Base-by-base conservation (phyloP, 2,888 invertebrate species). In the Caenorhabditis sinica region DNA sequence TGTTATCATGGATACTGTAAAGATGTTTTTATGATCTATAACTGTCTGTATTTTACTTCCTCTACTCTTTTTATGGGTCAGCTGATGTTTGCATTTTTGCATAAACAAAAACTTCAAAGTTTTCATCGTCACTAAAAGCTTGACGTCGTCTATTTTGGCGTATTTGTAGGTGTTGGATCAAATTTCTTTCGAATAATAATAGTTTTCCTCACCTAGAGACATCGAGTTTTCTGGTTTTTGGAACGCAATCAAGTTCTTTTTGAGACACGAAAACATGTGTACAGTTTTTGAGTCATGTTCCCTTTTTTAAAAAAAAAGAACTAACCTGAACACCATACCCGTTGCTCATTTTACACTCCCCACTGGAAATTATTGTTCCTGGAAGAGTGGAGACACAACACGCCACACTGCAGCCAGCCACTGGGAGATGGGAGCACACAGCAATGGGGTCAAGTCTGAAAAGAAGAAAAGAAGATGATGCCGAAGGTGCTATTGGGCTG, bases 251-350 rank as follows among this genome's bases (percentile, higher is more conserved):
- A 43, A 28, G 45, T 65, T 65, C 43, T 45, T 28, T n/a, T 43
- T 25, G 13, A 17, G 17, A 6, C 11, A 6, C 33, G 40, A 69
- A 69, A 69, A 53, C 56, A 58, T 72, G 72, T 49, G 30, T 43
- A 58, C 30, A 53, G 20, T 28, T 49, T 28, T 30, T 69, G 69
- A 69, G 56, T 56, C 33, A 71, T 36, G 13, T 53, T 25, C 15
- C 43, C 53, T 56, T 30, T 20, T 33, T 49, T n/a, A 45, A 45
- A 60, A 23, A 49, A 13, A 8, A 3, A 63, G 5, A 6, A 58
- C 76, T 58, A 23, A 77, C 77, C 69, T 77, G 77, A 33, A 69
- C 77, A 69, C 69, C 77, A 69, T 77, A 77, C 77, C 77, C 77
- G 77, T 77, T 77, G 77, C 66, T 77, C 77, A 77, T 77, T 66